Evolutionary conservation across 2,888 invertebrate genomes (phyloP), one percentile per base, ranked within the genome.

Genomic region (Myopa testacea): DNA sequence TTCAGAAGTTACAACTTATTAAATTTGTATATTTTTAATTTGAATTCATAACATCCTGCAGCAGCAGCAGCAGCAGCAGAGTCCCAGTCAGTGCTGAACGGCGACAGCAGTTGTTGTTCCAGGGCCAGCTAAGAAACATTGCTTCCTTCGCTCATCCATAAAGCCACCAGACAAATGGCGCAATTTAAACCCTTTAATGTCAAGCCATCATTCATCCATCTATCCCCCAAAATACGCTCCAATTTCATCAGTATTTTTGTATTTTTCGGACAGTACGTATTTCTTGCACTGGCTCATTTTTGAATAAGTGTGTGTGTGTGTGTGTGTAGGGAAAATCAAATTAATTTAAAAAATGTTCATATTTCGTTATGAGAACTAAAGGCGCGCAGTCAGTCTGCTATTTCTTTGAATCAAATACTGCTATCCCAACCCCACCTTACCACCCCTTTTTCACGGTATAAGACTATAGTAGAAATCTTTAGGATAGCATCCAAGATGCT

Each of bases 11-110:
- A 85, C 81, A 85, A 86, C 84, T 87, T 87, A 86, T 87, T 87
- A 86, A 87, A 87, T 87, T 87, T 87, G 87, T 87, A 86, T 87
- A 86, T 86, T 87, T 87, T 87, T 87, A 87, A 87, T 87, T 87
- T 87, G 88, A 87, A 87, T 87, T 87, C 87, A 87, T 85, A 87
- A 87, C 87, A 87, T 85, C 81, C 81, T 82, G 45, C 52, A 50
- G 74, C 60, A 40, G 73, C 58, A 73, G 45, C 81, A 82, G 45
- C 52, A 50, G 74, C 60, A 40, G 73, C 58, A 73, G 45, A 12
- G 12, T 14, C 52, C 52, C 52, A 26, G 19, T 52, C 45, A 3
- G 16, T 52, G 14, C 14, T 8, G 12, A 58, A 55, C 52, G 60
- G 55, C 72, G 67, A 65, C 71, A 77, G 72, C 72, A 77, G 65